Evolutionary conservation across 2,113 vertebrate genomes (phyloP).

Genomic region (Calidris pugnax): DNA sequence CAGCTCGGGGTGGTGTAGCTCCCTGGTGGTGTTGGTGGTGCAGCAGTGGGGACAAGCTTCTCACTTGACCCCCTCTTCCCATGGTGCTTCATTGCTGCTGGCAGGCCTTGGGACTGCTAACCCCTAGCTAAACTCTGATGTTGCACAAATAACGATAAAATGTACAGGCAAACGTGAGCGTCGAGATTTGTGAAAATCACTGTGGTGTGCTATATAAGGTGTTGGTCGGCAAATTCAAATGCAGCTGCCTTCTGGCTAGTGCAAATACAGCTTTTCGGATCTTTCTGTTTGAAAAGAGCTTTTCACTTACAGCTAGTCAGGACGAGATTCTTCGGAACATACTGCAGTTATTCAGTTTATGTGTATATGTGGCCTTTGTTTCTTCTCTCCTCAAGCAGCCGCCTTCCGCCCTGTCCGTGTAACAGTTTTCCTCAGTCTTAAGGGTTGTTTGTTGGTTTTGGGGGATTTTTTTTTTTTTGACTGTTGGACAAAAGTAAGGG

Average conservation of each 20-base stretch:
- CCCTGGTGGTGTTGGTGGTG: rapidly evolving
- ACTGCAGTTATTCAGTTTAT: neutral
- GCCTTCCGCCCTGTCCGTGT: neutral
- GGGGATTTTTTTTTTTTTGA: neutral
- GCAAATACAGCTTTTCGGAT: neutral
- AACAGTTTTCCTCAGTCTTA: neutral
- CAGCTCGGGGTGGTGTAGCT: rapidly evolving
- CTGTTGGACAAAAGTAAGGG: neutral
- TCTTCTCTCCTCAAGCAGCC: neutral
- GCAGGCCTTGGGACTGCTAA: neutral
- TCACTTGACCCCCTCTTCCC: rapidly evolving
- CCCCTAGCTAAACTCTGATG: neutral
- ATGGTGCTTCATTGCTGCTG: neutral
- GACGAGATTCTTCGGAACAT: neutral
- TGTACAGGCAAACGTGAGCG: rapidly evolving
- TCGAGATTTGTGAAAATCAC: neutral
- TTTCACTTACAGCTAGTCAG: neutral
- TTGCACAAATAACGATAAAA: neutral
- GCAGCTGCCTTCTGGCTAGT: neutral
- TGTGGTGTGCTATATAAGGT: rapidly evolving
- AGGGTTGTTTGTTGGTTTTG: neutral
- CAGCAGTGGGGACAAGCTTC: rapidly evolving
- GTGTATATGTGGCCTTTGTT: neutral
- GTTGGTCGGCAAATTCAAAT: neutral
- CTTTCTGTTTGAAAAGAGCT: neutral